phyloP scores from a whole-genome alignment of 2,888 invertebrate species.

The Clanis bilineata region DNA sequence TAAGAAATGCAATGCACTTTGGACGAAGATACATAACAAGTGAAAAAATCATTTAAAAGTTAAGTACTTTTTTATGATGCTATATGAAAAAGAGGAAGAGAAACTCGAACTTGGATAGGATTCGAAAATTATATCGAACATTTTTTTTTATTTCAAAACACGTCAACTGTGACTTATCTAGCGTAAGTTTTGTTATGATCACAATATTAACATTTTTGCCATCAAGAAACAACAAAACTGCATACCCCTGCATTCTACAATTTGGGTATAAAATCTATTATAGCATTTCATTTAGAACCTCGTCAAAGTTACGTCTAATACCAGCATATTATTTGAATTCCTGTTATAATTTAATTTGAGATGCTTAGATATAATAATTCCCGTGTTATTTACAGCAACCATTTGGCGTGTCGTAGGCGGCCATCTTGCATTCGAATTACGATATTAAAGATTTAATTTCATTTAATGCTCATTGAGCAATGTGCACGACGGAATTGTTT shows the following conservation, averaged over 20 bases:
- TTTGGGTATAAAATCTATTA: background rate
- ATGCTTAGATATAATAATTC: constrained; percentile 5
- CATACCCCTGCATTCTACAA: background rate
- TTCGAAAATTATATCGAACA: too few relatives aligned
- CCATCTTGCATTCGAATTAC: constrained; percentile 53
- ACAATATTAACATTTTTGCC: too few relatives aligned
- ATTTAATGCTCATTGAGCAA: constrained; percentile 51
- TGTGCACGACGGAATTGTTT: constrained; percentile 43
- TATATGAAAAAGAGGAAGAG: too few relatives aligned
- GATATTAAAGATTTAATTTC: constrained; percentile 68
- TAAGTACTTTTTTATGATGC: too few relatives aligned
- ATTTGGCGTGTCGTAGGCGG: background rate
- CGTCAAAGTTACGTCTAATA: background rate
- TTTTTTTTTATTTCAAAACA: too few relatives aligned
- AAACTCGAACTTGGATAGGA: too few relatives aligned
- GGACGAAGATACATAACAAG: too few relatives aligned
- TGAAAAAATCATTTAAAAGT: too few relatives aligned
- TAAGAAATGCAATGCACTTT: too few relatives aligned
- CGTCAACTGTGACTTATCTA: too few relatives aligned
- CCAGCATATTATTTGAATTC: constrained; percentile 13
- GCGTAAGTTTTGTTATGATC: too few relatives aligned
- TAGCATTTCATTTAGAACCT: background rate
- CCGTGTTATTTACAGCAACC: constrained; percentile 11
- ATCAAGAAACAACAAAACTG: background rate
- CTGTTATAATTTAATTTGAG: constrained; percentile 6